These are phyloP conservation scores for Polyommatus icarus DNA, from an alignment of 2,888 invertebrate genomes.

Conservation along the genomic window DNA sequence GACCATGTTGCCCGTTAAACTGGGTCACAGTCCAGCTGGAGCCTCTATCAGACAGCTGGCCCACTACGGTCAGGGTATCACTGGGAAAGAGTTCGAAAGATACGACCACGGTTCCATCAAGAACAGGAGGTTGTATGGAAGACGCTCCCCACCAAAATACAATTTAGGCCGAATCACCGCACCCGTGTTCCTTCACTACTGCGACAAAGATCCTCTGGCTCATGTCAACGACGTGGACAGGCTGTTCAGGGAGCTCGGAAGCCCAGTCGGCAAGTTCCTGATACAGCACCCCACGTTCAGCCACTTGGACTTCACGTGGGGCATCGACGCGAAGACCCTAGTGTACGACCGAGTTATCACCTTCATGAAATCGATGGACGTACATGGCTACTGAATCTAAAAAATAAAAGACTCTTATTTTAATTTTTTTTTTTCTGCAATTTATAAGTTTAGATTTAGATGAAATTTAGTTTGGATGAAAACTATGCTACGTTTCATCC, in stretches of 20 bases:
- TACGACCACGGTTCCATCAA: slow-evolving; percentile 77
- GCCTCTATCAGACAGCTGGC: slow-evolving; percentile 84
- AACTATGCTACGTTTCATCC: too few relatives aligned
- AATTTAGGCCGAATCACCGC: slow-evolving; percentile 77
- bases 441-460: background rate
- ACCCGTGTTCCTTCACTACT: slow-evolving; percentile 84
- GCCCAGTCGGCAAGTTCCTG: slow-evolving; percentile 77
- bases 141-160: slow-evolving; percentile 79
- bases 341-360: slow-evolving; percentile 80
- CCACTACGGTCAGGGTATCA: slow-evolving; percentile 86
- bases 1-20: slow-evolving; percentile 85
- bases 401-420: background rate
- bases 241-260: slow-evolving; percentile 76
- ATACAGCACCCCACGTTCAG: slow-evolving; percentile 81
- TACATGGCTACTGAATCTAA: slow-evolving; percentile 26
- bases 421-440: background rate
- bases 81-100: slow-evolving; percentile 76
- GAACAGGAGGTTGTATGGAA: slow-evolving; percentile 79
- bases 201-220: slow-evolving; percentile 84
- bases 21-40: slow-evolving; percentile 85
- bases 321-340: slow-evolving; percentile 79
- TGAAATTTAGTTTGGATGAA: too few relatives aligned
- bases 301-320: slow-evolving; percentile 87
- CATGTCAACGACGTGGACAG: slow-evolving; percentile 76
- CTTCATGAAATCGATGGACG: slow-evolving; percentile 70